Conservation (phyloP, 2,888 invertebrate genomes). For the Protonemura montana region DNA sequence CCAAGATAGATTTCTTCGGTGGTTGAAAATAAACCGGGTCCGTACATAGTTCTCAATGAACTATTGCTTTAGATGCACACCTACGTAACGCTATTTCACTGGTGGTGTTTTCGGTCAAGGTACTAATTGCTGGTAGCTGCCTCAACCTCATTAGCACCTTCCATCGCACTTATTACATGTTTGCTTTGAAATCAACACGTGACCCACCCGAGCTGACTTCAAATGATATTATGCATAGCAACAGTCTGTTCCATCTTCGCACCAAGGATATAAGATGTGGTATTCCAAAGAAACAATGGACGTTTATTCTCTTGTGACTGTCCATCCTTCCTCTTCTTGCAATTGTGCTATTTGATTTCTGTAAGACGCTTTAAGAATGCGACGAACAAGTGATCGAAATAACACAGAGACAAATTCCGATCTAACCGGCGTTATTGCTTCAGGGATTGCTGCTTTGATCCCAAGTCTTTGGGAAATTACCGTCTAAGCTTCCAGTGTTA, state of each 20-base stretch:
- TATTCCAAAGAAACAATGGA: background rate
- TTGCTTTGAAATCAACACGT: background rate
- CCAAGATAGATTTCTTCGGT: too few relatives aligned
- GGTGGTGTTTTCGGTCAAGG: constrained; percentile 15
- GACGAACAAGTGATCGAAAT: background rate
- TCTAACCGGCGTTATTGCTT: too few relatives aligned
- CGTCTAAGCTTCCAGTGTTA: background rate
- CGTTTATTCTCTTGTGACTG: background rate
- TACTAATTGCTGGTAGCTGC: constrained; percentile 32
- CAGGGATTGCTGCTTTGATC: too few relatives aligned
- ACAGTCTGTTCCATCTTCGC: background rate
- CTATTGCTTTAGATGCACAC: background rate
- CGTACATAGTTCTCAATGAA: background rate
- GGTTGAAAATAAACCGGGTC: too few relatives aligned
- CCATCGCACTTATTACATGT: constrained; percentile 7
- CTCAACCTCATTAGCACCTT: constrained; percentile 32
- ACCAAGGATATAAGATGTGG: background rate
- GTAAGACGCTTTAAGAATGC: background rate
- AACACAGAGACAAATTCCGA: background rate
- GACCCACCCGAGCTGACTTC: background rate
- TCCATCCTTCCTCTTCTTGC: background rate
- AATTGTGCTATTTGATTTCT: background rate
- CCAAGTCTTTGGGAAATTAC: background rate
- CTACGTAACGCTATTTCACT: background rate
- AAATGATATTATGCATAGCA: background rate